Conservation (phyloP, 2,888 invertebrate genomes). For the Baccha elongata region DNA sequence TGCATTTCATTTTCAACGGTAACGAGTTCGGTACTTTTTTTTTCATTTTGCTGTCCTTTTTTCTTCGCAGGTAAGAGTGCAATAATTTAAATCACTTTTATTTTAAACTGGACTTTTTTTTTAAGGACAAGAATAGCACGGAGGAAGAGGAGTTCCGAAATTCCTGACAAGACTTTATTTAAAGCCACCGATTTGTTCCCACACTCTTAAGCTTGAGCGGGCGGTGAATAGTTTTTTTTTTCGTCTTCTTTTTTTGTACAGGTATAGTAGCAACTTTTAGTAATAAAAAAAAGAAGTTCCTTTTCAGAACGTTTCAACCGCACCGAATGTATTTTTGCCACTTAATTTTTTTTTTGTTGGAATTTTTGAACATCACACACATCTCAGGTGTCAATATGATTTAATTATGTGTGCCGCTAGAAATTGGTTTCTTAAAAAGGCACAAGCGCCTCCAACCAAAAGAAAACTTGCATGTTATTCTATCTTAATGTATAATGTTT, state of each 20-base stretch:
- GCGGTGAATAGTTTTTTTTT: background rate
- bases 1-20: slow-evolving; percentile 69
- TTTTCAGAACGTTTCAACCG: slow-evolving; percentile 12
- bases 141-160: background rate
- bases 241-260: background rate
- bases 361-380: slow-evolving; percentile 73
- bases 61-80: slow-evolving; percentile 31
- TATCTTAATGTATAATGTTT: slow-evolving; percentile 8
- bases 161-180: slow-evolving; percentile 1
- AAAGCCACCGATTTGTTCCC: background rate
- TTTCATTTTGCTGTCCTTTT: background rate
- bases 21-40: slow-evolving; percentile 37
- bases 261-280: background rate
- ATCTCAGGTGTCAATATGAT: slow-evolving; percentile 75
- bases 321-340: slow-evolving; percentile 39
- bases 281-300: background rate
- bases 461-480: slow-evolving; percentile 37
- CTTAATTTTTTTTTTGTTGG: slow-evolving; percentile 31
- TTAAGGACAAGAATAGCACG: background rate
- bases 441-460: slow-evolving; percentile 51
- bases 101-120: too few relatives aligned
- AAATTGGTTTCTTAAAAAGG: slow-evolving; percentile 14
- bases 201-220: background rate
- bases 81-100: slow-evolving; percentile 30
- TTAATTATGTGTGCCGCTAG: slow-evolving; percentile 70